phyloP scores from a whole-genome alignment of 2,888 invertebrate genomes.

The Xanthorhoe spadicearia region DNA sequence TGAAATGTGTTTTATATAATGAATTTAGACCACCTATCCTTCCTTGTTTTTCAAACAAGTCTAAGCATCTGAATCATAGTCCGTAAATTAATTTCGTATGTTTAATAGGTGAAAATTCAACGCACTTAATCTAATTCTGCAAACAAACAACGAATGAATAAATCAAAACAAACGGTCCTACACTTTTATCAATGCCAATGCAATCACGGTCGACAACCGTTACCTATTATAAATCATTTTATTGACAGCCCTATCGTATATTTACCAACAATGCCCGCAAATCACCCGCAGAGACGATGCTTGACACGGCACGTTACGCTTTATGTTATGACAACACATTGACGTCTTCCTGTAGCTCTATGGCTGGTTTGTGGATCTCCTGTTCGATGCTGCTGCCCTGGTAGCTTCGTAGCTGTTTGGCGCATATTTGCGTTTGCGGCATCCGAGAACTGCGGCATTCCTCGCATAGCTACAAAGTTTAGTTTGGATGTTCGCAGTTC shows the following conservation, averaged over 20 bases:
- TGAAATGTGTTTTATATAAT: no score
- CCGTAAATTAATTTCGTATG: no score
- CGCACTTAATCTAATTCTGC: slow-evolving; percentile 8
- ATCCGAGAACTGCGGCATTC: slow-evolving; percentile 18
- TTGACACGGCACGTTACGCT: slow-evolving; percentile 59
- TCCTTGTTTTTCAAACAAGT: no score
- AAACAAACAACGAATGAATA: slow-evolving; percentile 24
- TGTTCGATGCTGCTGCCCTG: slow-evolving; percentile 36
- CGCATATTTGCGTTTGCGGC: slow-evolving; percentile 38
- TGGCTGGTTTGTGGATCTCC: slow-evolving; percentile 24
- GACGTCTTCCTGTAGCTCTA: slow-evolving; percentile 47
- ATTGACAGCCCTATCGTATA: slow-evolving; percentile 63
- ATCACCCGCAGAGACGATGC: slow-evolving; percentile 75
- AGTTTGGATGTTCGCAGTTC: background rate
- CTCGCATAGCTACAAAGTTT: slow-evolving; percentile 1
- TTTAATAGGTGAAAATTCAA: no score
- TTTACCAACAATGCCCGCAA: slow-evolving; percentile 66
- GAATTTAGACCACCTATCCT: no score
- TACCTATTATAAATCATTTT: slow-evolving; percentile 38
- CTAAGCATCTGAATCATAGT: no score
- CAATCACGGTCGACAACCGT: slow-evolving; percentile 38
- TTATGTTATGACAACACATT: slow-evolving; percentile 53
- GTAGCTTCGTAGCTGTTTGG: slow-evolving; percentile 43
- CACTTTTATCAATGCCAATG: slow-evolving; percentile 36
- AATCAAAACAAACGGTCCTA: slow-evolving; percentile 31